These are phyloP conservation scores for Hemistola chrysoprasaria DNA, from an alignment of 2,888 invertebrate genomes.

Conservation along the genomic window DNA sequence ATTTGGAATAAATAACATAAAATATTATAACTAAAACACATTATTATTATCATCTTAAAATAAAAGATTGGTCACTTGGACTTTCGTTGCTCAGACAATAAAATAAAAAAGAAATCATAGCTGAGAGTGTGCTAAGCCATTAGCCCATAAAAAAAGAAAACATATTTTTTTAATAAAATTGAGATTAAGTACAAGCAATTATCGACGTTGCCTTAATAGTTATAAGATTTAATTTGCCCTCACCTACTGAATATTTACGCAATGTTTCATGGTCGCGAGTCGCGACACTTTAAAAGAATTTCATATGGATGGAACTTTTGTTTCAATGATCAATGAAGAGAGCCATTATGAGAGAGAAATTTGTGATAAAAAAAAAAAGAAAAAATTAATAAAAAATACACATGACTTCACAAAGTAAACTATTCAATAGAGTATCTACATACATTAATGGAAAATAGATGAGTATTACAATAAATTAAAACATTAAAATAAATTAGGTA, in stretches of 20 bases:
- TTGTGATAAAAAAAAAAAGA: neutral
- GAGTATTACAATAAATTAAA: constrained; percentile 29
- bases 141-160: neutral
- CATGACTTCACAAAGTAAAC: constrained; percentile 6
- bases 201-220: neutral
- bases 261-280: constrained; percentile 14
- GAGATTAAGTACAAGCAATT: constrained; percentile 13
- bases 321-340: neutral
- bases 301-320: constrained; percentile 1
- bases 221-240: constrained; percentile 2
- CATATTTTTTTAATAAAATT: constrained; percentile 1
- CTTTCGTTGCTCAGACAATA: too few species aligned
- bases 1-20: too few species aligned
- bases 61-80: too few species aligned
- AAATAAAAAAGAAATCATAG: too few species aligned
- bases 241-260: constrained; percentile 6
- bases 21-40: too few species aligned
- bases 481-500: constrained; percentile 22
- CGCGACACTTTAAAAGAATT: constrained; percentile 13
- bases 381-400: too few species aligned
- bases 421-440: constrained; percentile 10
- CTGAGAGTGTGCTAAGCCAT: too few species aligned
- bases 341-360: too few species aligned
- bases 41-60: too few species aligned
- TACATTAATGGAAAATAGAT: constrained; percentile 23